phyloP scores from a whole-genome alignment of 2,113 vertebrate species.

The Pseudorhombus dupliciocellatus region DNA sequence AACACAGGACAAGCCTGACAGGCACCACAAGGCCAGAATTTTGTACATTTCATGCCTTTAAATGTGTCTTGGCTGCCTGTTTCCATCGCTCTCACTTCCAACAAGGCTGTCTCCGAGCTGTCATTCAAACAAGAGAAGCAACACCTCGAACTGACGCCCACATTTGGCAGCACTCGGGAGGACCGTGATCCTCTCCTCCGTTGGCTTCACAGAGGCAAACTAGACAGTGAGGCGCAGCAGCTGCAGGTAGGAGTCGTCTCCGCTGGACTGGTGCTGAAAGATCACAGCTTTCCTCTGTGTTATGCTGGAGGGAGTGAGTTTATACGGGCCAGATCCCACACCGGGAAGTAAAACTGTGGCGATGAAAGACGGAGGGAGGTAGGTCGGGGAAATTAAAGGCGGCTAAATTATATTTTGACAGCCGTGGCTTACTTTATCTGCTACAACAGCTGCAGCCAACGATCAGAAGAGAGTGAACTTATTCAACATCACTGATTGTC shows the following conservation, averaged over 20 bases:
- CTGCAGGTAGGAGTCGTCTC: constrained; percentile 25
- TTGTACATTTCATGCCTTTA: constrained; percentile 20
- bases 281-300: constrained; percentile 23
- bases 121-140: constrained; percentile 60
- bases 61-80: constrained; percentile 26
- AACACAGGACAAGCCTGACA: constrained; percentile 3
- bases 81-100: constrained; percentile 31
- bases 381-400: constrained; percentile 35
- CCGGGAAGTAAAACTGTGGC: not conserved
- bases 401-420: constrained; percentile 34
- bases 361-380: not conserved
- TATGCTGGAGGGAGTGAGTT: constrained; percentile 15
- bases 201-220: constrained; percentile 40
- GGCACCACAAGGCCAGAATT: constrained; percentile 31
- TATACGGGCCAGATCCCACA: not conserved
- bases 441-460: constrained; percentile 19
- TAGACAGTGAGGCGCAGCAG: constrained; percentile 27
- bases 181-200: constrained; percentile 31
- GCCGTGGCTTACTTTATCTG: constrained; percentile 33
- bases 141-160: constrained; percentile 66
- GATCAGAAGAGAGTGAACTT: constrained; percentile 4
- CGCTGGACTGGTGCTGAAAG: not conserved
- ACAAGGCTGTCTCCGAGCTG: constrained; percentile 59
- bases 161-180: constrained; percentile 48
- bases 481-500: constrained; percentile 35